Evolutionary conservation across 2,888 invertebrate species (phyloP).

Genomic region (Leucophenga maculata): DNA sequence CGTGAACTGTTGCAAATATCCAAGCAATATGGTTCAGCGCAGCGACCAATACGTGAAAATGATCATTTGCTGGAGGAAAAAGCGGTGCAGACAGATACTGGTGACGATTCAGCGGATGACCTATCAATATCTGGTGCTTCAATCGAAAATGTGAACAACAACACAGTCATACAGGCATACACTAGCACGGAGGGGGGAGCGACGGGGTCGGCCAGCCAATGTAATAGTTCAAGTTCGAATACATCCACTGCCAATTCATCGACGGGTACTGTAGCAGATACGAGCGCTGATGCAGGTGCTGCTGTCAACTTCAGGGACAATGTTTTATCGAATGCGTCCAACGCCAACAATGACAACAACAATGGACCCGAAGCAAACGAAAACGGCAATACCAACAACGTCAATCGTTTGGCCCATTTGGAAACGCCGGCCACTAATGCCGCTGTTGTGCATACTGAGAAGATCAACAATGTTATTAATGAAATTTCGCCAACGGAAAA

Average conservation of each 20-base stretch:
- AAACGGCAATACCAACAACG: slow-evolving; percentile 11
- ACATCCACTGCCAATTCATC: slow-evolving; percentile 34
- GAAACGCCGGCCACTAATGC: slow-evolving; percentile 16
- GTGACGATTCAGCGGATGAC: slow-evolving; percentile 22
- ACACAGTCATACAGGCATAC: slow-evolving; percentile 58
- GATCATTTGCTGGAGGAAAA: slow-evolving; percentile 77
- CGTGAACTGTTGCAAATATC: slow-evolving; percentile 89
- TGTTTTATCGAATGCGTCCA: slow-evolving; percentile 26
- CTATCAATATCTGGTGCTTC: slow-evolving; percentile 54
- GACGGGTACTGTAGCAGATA: slow-evolving; percentile 28
- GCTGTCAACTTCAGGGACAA: slow-evolving; percentile 18
- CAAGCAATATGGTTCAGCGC: slow-evolving; percentile 79
- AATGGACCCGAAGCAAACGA: slow-evolving; percentile 54
- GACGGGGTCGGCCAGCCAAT: slow-evolving; percentile 23
- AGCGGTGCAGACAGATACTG: slow-evolving; percentile 80
- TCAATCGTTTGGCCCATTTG: slow-evolving; percentile 25
- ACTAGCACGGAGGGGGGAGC: slow-evolving; percentile 25
- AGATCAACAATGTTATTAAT: too few species aligned
- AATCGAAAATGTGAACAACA: slow-evolving; percentile 67
- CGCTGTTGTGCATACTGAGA: slow-evolving; percentile 3
- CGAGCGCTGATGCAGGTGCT: slow-evolving; percentile 23
- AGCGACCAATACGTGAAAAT: slow-evolving; percentile 71
- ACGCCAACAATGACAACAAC: slow-evolving; percentile 56
- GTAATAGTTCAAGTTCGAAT: slow-evolving; percentile 34
- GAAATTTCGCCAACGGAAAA: neutral